Conservation (phyloP, 1,140 invertebrate species). For the Drosophila ercepeae region DNA sequence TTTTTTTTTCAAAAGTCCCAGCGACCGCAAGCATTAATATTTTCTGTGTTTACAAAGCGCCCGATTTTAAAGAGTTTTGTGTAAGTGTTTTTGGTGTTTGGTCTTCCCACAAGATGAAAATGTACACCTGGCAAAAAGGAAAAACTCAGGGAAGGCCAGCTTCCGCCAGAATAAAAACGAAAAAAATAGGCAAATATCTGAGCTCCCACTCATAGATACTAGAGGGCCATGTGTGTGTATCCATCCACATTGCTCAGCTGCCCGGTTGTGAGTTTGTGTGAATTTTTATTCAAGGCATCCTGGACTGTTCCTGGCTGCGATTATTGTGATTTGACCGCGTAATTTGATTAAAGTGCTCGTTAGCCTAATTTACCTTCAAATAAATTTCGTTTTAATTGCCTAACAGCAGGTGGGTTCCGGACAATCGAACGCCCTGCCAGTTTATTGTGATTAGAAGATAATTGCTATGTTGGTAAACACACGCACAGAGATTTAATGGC, state of each 20-base stretch:
- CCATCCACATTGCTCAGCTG: constrained; percentile 13
- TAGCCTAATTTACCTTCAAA: constrained; percentile 55
- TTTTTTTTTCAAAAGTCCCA: constrained; percentile 30
- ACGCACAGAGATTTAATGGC: constrained; percentile 33
- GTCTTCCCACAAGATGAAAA: constrained; percentile 61
- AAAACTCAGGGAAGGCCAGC: constrained; percentile 45
- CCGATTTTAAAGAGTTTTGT: constrained; percentile 36
- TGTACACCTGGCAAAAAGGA: constrained; percentile 59
- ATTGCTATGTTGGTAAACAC: constrained; percentile 28
- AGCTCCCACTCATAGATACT: constrained; percentile 35
- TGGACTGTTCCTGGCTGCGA: constrained; percentile 1
- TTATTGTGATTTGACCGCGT: constrained; percentile 40
- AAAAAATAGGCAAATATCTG: constrained; percentile 65
- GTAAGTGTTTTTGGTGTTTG: constrained; percentile 50
- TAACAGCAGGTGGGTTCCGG: constrained; percentile 35
- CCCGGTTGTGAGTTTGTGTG: constrained; percentile 4
- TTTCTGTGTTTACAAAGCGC: constrained; percentile 50
- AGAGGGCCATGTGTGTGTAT: constrained; percentile 39
- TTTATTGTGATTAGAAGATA: constrained; percentile 33
- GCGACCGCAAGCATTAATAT: constrained; percentile 19
- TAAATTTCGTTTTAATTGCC: constrained; percentile 61
- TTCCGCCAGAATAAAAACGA: constrained; percentile 55
- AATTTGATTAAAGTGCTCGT: constrained; percentile 52
- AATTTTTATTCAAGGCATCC: constrained; percentile 3
- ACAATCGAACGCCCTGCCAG: background rate